These are phyloP conservation scores for Teleiodes luculella DNA, from an alignment of 2,888 invertebrate genomes.

Conservation along the genomic window DNA sequence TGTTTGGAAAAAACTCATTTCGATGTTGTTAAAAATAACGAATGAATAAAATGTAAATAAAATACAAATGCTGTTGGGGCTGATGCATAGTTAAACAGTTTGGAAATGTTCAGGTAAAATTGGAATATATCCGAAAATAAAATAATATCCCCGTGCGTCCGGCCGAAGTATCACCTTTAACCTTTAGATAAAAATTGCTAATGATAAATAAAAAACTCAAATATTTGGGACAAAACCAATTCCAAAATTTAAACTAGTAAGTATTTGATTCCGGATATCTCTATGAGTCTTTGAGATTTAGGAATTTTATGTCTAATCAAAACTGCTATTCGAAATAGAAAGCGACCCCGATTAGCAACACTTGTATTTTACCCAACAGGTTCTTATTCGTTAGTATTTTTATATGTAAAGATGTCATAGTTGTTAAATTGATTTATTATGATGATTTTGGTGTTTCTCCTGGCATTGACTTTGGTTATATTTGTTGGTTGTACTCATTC, in stretches of 20 bases:
- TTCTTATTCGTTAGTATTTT: slow-evolving; percentile 5
- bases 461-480: neutral
- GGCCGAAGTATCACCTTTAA: neutral
- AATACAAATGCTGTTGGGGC: neutral
- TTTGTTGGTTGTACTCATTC: neutral
- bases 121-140: neutral
- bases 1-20: no score
- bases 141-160: neutral
- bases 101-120: neutral
- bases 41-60: neutral
- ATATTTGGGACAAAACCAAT: no score
- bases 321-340: slow-evolving; percentile 13
- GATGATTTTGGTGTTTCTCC: slow-evolving; percentile 4
- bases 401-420: neutral
- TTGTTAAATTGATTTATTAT: slow-evolving; percentile 8
- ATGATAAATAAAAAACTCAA: no score
- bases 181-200: neutral
- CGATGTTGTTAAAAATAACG: no score
- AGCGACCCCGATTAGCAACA: slow-evolving; percentile 16
- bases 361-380: slow-evolving; percentile 7
- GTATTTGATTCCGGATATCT: neutral
- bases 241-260: no score
- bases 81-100: neutral
- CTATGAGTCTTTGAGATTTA: neutral
- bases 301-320: slow-evolving; percentile 6